Evolutionary conservation across 30 jellyfish, hydroid and myxozoan species (phyloP), one percentile per base, ranked within the genome.

Genomic region (Cassiopea xamachana): DNA sequence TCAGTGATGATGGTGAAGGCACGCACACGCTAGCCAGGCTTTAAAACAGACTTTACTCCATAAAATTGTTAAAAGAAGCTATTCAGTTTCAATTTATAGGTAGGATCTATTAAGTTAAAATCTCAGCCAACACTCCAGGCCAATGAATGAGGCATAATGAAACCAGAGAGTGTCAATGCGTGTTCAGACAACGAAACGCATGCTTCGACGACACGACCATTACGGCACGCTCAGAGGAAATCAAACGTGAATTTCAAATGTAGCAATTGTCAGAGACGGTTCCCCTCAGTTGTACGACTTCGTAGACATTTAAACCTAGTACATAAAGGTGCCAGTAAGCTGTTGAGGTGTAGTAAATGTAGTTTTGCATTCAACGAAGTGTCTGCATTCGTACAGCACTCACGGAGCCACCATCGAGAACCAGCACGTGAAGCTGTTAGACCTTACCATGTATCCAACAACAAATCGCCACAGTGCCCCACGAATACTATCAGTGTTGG

Each of bases 251-350:
- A 89, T 17, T 79, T 88, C 59, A 88, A 88, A 74, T 88, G 95
- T 87, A 80, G 81, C 87, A 79, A 82, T 79, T 88, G 95, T 62
- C 95, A 88, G 80, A 70, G 95, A 58, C 70, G 90, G 19, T 88
- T 88, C 49, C 95, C 95, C 46, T 88, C 95, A 27, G 49, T 88
- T 69, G 75, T 88, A 9, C 95, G 95, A 1, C 90, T 88, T 39
- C 81, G 73, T 12, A 68, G 95, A 43, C 95, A 88, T 88, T 47
- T 88, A 17, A 88, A 77, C 48, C 17, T 78, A 9, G 90, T 88
- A 14, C 95, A 88, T 77, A 88, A 79, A 67, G 81, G 88, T 46
- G 84, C 95, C 71, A 90, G 90, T 51, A 88, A 79, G 62, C 39
- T 88, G 15, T 79, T 79, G 39, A 64, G 90, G 88, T 88, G 95